Evolutionary conservation across 2,888 invertebrate genomes (phyloP).

Genomic region (Caradrina kadenii): DNA sequence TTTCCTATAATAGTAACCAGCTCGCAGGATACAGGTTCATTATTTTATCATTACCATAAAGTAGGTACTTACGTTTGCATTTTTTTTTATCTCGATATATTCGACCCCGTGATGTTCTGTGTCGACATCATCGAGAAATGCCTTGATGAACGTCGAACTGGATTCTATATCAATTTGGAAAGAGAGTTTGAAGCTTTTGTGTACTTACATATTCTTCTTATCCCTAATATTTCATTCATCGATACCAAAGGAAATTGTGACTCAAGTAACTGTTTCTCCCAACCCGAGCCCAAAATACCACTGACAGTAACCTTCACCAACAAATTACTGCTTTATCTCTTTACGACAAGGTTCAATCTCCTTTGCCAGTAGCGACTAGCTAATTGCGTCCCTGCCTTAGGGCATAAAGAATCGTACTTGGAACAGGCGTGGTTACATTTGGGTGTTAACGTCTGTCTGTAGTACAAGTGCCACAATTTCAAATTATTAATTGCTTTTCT

Average conservation of each 20-base stretch:
- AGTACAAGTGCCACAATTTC: slow-evolving; percentile 56
- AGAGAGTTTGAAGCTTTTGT: neutral
- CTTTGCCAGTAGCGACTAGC: neutral
- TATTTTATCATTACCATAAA: slow-evolving; percentile 3
- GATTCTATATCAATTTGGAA: neutral
- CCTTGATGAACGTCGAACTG: neutral
- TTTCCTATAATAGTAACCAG: neutral
- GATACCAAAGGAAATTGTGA: slow-evolving; percentile 29
- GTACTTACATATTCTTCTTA: slow-evolving; percentile 1
- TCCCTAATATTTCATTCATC: slow-evolving; percentile 31
- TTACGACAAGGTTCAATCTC: slow-evolving; percentile 16
- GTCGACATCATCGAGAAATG: neutral
- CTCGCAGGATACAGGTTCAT: neutral
- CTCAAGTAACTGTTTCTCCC: slow-evolving; percentile 46
- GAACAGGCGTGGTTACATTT: slow-evolving; percentile 54
- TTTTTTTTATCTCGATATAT: neutral
- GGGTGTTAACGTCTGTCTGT: slow-evolving; percentile 53
- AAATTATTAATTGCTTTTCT: slow-evolving; percentile 54
- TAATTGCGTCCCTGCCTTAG: slow-evolving; percentile 62
- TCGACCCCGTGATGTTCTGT: neutral
- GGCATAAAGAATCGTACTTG: slow-evolving; percentile 50
- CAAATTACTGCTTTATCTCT: slow-evolving; percentile 19
- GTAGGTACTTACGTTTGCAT: neutral
- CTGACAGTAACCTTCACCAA: neutral
- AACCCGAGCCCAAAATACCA: slow-evolving; percentile 54